Evolutionary conservation across 2,113 vertebrate species (phyloP).

Genomic region (Ptilonorhynchus violaceus): DNA sequence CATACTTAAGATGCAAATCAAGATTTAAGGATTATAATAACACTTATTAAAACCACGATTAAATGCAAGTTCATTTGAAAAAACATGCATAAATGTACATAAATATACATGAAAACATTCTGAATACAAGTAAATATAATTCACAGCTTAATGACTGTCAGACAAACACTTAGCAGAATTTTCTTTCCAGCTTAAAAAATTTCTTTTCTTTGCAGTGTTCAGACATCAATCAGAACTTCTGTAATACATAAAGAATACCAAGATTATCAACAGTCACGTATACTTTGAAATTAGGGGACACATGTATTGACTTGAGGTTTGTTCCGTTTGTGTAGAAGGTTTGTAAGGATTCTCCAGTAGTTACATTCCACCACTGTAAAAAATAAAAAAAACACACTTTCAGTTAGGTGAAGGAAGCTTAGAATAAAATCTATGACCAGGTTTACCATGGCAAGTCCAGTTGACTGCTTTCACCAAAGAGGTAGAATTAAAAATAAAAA

Average conservation of each 20-base stretch:
- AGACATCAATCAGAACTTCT: slow-evolving; percentile 70
- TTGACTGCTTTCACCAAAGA: not conserved
- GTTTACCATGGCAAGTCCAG: not conserved
- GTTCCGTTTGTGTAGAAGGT: slow-evolving; percentile 92
- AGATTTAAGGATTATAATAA: slow-evolving; percentile 33
- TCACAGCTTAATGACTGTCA: slow-evolving; percentile 69
- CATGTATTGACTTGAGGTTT: slow-evolving; percentile 87
- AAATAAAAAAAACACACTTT: not conserved
- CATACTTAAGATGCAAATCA: slow-evolving; percentile 18
- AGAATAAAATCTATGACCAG: not conserved
- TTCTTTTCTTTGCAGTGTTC: not conserved
- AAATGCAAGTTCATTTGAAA: slow-evolving; percentile 37
- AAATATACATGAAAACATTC: slow-evolving; percentile 32
- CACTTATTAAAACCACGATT: slow-evolving; percentile 41
- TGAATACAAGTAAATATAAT: slow-evolving; percentile 26
- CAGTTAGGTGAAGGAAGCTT: not conserved
- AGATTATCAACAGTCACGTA: slow-evolving; percentile 94
- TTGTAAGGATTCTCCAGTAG: slow-evolving; percentile 85
- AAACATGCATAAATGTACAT: not conserved
- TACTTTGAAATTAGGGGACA: slow-evolving; percentile 85
- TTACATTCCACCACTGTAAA: slow-evolving; percentile 91
- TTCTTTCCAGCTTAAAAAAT: slow-evolving; percentile 17
- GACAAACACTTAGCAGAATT: not conserved
- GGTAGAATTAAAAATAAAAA: not conserved
- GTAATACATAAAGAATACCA: slow-evolving; percentile 92